phyloP scores from a whole-genome alignment of 2,888 invertebrate species.

The Hypena proboscidalis region DNA sequence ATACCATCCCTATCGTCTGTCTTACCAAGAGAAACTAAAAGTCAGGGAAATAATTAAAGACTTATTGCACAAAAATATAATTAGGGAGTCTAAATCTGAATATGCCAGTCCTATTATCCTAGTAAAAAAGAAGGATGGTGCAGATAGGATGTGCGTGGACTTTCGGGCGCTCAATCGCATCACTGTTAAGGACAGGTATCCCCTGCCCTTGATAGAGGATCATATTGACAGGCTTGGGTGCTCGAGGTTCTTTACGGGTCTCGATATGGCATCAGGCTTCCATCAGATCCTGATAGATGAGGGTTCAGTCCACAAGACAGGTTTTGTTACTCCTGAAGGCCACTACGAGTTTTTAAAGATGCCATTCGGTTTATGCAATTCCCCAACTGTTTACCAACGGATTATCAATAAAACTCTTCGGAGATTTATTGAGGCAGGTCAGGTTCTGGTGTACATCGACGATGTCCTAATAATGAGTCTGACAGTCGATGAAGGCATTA shows the following conservation, averaged over 20 bases:
- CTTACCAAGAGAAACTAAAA: not conserved
- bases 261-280: too few species aligned
- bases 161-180: not conserved
- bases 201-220: too few species aligned
- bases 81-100: not conserved
- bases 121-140: not conserved
- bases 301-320: not conserved
- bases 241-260: too few species aligned
- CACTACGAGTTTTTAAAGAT: constrained; percentile 4
- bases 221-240: too few species aligned
- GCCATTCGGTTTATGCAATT: constrained; percentile 5
- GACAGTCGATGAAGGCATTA: not conserved
- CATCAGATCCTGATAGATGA: not conserved
- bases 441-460: not conserved
- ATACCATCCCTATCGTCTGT: not conserved
- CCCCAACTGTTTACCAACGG: constrained; percentile 5
- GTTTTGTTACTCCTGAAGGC: too few species aligned
- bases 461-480: constrained; percentile 1
- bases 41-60: not conserved
- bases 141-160: not conserved
- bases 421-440: not conserved
- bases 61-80: not conserved
- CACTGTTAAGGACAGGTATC: too few species aligned
- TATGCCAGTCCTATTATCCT: not conserved
- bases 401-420: constrained; percentile 1